Evolutionary conservation across 2,888 invertebrate species (phyloP).

Genomic region (Periphyllus acericola): DNA sequence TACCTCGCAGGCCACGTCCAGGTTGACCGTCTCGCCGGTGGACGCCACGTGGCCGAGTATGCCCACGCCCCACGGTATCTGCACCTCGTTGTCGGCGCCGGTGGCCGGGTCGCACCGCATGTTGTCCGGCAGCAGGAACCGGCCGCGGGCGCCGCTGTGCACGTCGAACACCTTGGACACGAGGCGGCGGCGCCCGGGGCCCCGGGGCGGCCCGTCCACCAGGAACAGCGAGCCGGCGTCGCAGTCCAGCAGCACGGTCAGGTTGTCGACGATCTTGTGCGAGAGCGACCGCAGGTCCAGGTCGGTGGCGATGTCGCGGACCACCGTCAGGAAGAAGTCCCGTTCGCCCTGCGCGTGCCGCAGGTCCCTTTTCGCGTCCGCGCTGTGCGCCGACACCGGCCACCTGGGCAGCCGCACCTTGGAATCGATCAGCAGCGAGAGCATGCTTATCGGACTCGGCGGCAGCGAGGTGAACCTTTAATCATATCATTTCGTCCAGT

Average conservation of each 20-base stretch:
- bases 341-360: constrained; percentile 67
- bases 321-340: constrained; percentile 70
- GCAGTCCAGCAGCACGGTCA: constrained; percentile 69
- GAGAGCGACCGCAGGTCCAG: constrained; percentile 69
- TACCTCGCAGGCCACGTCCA: constrained; percentile 69
- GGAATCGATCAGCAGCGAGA: constrained; percentile 70
- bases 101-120: constrained; percentile 25
- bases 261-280: constrained; percentile 69
- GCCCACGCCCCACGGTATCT: constrained; percentile 70
- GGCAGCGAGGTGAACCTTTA: constrained; percentile 70
- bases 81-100: constrained; percentile 67
- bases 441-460: constrained; percentile 69
- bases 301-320: constrained; percentile 71
- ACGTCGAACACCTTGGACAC: constrained; percentile 71
- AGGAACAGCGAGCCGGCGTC: constrained; percentile 70
- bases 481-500: too few species aligned
- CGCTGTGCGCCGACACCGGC: constrained; percentile 68
- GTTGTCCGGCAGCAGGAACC: constrained; percentile 67
- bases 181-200: constrained; percentile 66
- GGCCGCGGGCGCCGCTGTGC: constrained; percentile 68
- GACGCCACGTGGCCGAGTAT: constrained; percentile 70
- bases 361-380: constrained; percentile 68
- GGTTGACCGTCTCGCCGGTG: constrained; percentile 69
- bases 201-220: constrained; percentile 68
- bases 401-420: constrained; percentile 69